phyloP scores from a whole-genome alignment of 2,113 vertebrate genomes.

The Pluvialis apricaria region DNA sequence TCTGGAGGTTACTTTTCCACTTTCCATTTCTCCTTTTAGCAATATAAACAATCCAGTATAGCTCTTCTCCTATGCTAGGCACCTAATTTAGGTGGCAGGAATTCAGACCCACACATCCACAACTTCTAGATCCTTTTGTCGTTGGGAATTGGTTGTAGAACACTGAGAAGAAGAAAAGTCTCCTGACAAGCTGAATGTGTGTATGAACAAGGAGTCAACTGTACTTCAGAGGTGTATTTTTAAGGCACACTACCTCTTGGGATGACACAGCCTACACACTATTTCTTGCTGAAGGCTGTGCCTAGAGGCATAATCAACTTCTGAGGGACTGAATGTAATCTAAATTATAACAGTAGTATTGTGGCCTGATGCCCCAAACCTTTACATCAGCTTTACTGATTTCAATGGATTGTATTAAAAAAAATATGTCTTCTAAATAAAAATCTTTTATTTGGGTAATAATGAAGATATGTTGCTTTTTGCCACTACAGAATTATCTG shows the following conservation, averaged over 20 bases:
- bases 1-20: background rate
- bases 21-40: background rate
- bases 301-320: background rate
- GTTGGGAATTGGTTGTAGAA: background rate
- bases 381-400: background rate
- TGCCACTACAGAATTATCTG: background rate
- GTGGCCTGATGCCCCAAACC: background rate
- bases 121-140: background rate
- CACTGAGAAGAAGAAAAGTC: background rate
- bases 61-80: background rate
- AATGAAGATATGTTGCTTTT: background rate
- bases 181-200: background rate
- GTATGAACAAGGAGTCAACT: conserved; percentile 11
- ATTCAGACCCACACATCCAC: background rate
- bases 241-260: background rate
- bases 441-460: background rate
- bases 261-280: background rate
- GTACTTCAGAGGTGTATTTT: background rate
- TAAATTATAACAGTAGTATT: background rate
- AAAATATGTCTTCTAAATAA: background rate
- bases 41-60: background rate
- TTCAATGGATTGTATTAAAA: background rate
- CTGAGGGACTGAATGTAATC: background rate
- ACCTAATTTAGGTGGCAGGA: background rate
- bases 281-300: conserved; percentile 26